Evolutionary conservation across 2,888 invertebrate species (phyloP), one percentile per base, ranked within the genome.

Genomic region (Macrosoma leucophasiata): DNA sequence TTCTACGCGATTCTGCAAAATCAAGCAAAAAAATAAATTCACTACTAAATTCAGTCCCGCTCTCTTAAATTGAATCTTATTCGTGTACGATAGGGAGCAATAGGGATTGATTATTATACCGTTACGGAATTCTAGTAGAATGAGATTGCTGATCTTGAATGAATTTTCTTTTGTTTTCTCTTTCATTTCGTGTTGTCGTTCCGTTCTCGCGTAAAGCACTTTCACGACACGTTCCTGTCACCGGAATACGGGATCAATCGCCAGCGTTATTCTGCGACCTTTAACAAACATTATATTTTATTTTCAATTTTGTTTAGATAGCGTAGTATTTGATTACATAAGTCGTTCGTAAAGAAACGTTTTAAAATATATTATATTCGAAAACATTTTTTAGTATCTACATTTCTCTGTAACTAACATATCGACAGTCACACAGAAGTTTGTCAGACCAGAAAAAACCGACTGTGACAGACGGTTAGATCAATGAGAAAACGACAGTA

Each of bases 201-300:
- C 68, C 76, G 55, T 65, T 79, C 76, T 62, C 43, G 46, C 77
- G 58, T 64, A 62, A 62, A 55, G 67, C 53, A 62, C 60, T 62
- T 65, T 62, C 64, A 56, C 67, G 69, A 65, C 67, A 64, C 59
- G 64, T 57, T 69, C 58, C 62, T 58, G 69, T 69, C 73, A 64
- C 58, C 59, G 67, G 75, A 74, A 70, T 71, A 71, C 63, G 67
- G 66, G 76, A 79, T 79, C 76, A 78, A 78, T 77, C 69, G 58
- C 48, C 20, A 57, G 73, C 37, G 71, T 49, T 51, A 78, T 78
- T 79, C 77, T 46, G 55, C 46, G 33, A 38, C 39, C 46, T 53
- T 57, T 55, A 49, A 42, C 39, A 29, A 46, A 40, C 38, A 32
- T 36, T 29, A 26, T 39, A 19, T 24, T 33, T 5, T 17, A 31